Evolutionary conservation across 1,140 invertebrate genomes (phyloP).

Genomic region (Trialeurodes vaporariorum): DNA sequence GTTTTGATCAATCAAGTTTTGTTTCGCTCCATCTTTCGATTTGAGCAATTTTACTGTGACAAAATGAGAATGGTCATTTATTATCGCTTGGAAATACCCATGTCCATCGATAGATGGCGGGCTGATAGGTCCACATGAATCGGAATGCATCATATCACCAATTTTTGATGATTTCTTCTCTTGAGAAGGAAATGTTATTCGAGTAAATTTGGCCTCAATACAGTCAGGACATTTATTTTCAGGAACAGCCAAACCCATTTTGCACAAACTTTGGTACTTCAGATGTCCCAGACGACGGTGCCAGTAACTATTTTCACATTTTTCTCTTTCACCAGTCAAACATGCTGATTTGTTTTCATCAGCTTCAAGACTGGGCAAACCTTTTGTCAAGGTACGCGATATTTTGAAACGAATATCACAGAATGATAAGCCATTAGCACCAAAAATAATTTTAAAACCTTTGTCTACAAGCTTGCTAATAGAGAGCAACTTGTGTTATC

Average conservation of each 20-base stretch:
- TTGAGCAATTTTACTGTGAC: slow-evolving; percentile 1
- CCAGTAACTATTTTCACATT: neutral
- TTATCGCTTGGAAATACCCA: slow-evolving; percentile 12
- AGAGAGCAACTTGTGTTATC: neutral
- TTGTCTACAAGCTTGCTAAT: neutral
- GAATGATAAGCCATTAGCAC: neutral
- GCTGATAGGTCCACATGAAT: slow-evolving; percentile 11
- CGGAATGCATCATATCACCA: slow-evolving; percentile 13
- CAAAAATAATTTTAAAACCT: neutral
- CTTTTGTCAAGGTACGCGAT: neutral
- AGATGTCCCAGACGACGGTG: neutral
- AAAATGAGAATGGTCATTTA: slow-evolving; percentile 12
- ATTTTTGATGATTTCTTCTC: slow-evolving; percentile 9
- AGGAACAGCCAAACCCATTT: neutral
- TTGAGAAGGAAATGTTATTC: slow-evolving; percentile 5
- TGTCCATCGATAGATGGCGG: slow-evolving; percentile 5
- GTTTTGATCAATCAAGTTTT: neutral
- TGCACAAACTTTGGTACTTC: neutral
- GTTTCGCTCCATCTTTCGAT: neutral
- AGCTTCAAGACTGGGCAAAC: neutral
- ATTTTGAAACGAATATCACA: neutral
- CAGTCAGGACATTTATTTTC: slow-evolving; percentile 2
- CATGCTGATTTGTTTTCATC: neutral
- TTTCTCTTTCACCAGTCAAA: neutral
- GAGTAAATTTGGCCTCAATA: slow-evolving; percentile 9